Conservation (phyloP, 2,888 invertebrate genomes). For the Lapara coniferarum region DNA sequence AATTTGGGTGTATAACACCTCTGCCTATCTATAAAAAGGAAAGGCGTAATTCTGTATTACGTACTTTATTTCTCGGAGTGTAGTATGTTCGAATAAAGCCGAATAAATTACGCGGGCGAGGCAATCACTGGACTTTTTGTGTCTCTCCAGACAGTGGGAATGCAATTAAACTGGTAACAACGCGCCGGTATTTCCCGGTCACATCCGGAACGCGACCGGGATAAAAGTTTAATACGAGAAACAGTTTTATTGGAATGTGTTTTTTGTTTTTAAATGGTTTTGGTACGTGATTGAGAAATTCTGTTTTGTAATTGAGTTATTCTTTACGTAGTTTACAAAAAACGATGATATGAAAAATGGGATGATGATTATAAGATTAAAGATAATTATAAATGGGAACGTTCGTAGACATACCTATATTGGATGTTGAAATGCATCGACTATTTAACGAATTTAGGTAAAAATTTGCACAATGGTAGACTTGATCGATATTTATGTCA, state of each 20-base stretch:
- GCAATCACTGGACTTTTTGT: conserved; percentile 9
- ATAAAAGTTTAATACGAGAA: conserved; percentile 43
- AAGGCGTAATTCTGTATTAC: not conserved
- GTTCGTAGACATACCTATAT: no score
- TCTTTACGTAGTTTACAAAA: no score
- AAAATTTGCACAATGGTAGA: no score
- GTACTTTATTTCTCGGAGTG: no score
- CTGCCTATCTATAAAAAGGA: not conserved
- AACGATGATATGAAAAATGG: no score
- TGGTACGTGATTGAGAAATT: not conserved
- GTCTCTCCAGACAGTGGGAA: conserved; percentile 16
- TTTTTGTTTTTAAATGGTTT: conserved; percentile 1
- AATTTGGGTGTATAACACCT: no score
- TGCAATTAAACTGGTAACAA: conserved; percentile 19
- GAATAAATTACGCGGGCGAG: not conserved
- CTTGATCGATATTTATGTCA: no score
- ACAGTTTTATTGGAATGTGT: conserved; percentile 14
- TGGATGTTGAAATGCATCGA: no score
- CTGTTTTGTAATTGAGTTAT: not conserved
- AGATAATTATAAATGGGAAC: no score
- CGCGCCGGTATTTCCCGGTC: conserved; percentile 35
- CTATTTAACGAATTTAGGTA: no score
- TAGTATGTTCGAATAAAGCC: not conserved
- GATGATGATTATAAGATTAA: no score
- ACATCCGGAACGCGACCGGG: conserved; percentile 33